phyloP scores from a whole-genome alignment of 2,113 vertebrate species.

The Psittacus erithacus region DNA sequence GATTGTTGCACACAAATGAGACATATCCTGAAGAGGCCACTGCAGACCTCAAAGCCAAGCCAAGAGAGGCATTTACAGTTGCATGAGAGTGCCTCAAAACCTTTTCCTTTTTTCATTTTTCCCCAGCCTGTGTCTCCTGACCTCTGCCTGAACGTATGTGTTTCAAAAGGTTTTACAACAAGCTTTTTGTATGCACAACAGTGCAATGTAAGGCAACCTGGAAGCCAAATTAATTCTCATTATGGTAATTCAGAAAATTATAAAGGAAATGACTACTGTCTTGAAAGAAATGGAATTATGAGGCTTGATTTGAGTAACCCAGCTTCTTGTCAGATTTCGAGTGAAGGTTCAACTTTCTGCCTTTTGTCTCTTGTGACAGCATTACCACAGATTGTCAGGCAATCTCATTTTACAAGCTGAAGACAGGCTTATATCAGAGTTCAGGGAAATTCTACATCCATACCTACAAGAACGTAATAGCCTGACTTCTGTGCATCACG shows the following conservation, averaged over 20 bases:
- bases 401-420: slow-evolving; percentile 27
- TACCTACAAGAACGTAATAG: accelerated
- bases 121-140: slow-evolving; percentile 3
- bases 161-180: slow-evolving; percentile 41
- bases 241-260: slow-evolving; percentile 49
- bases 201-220: slow-evolving; percentile 32
- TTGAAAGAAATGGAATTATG: slow-evolving; percentile 59
- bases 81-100: background rate
- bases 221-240: slow-evolving; percentile 64
- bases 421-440: background rate
- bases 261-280: slow-evolving; percentile 35
- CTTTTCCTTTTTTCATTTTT: background rate
- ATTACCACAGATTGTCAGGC: background rate
- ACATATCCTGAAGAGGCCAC: background rate
- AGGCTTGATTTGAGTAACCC: background rate
- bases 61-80: background rate
- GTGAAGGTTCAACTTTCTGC: background rate
- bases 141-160: slow-evolving; percentile 52
- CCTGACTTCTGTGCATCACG: accelerated
- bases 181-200: slow-evolving; percentile 29
- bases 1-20: background rate
- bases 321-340: background rate
- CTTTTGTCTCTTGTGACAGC: background rate
- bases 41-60: background rate
- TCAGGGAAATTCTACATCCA: background rate